Conservation (phyloP, 1,140 invertebrate genomes). For the Drosophila saltans region DNA sequence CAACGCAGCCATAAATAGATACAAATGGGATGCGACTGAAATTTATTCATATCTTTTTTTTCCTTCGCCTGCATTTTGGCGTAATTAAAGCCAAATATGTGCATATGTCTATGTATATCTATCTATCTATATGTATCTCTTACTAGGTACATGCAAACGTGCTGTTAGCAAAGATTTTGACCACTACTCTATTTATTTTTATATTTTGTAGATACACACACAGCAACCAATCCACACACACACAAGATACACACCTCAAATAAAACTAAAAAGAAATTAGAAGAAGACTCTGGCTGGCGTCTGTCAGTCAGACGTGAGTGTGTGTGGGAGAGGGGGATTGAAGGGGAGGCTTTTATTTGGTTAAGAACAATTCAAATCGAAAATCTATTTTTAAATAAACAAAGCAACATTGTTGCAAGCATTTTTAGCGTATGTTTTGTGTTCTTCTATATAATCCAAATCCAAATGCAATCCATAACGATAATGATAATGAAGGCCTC, state of each 20-base stretch:
- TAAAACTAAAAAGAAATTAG: constrained; percentile 16
- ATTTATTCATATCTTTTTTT: constrained; percentile 18
- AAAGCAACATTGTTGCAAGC: constrained; percentile 3
- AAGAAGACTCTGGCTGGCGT: neutral
- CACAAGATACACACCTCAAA: constrained; percentile 16
- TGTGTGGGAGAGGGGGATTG: neutral
- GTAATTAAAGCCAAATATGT: constrained; percentile 55
- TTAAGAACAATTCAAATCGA: constrained; percentile 2
- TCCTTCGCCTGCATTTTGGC: constrained; percentile 56
- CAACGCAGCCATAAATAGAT: constrained; percentile 33
- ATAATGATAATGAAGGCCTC: too few relatives aligned
- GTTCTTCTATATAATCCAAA: neutral
- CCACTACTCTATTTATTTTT: constrained; percentile 56
- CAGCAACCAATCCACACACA: neutral
- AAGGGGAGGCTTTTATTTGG: neutral
- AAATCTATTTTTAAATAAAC: constrained; percentile 3
- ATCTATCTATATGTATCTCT: constrained; percentile 22
- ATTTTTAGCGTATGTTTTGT: neutral
- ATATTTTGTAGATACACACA: constrained; percentile 52
- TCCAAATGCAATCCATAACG: too few relatives aligned
- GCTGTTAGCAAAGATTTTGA: constrained; percentile 58
- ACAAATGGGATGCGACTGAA: constrained; percentile 11
- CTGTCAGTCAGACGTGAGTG: neutral
- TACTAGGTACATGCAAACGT: constrained; percentile 59
- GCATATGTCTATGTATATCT: constrained; percentile 37